These are phyloP conservation scores for Drosophila arizonae DNA, from an alignment of 1,140 invertebrate species.

Conservation along the genomic window DNA sequence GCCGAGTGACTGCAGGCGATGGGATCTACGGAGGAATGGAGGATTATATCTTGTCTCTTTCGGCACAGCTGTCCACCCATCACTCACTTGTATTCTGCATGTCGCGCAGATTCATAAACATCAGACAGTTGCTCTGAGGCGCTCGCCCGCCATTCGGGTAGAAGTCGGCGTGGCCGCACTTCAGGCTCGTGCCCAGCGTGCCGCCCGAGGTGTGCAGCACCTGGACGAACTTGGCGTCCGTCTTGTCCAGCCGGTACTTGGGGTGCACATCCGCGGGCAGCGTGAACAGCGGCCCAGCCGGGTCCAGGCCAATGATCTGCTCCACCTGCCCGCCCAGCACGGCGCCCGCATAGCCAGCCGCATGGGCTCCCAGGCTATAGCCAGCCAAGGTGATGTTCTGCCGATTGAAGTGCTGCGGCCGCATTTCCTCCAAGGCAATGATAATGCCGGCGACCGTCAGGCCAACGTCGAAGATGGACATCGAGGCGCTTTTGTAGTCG, in stretches of 20 bases:
- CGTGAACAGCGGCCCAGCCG: conserved; percentile 92
- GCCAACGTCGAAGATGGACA: conserved; percentile 85
- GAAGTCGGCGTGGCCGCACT: conserved; percentile 93
- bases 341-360: conserved; percentile 91
- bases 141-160: conserved; percentile 91
- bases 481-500: conserved; percentile 76
- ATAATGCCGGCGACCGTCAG: conserved; percentile 85
- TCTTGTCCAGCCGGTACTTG: conserved; percentile 87
- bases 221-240: conserved; percentile 94
- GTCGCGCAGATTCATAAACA: conserved; percentile 73
- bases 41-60: too few relatives aligned
- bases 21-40: conserved; percentile 62
- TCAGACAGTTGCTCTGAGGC: conserved; percentile 90
- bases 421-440: conserved; percentile 84
- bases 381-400: conserved; percentile 87
- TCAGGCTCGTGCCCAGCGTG: conserved; percentile 87
- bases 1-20: conserved; percentile 89
- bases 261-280: conserved; percentile 84
- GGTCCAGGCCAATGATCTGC: conserved; percentile 87
- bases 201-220: conserved; percentile 95
- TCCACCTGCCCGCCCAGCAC: conserved; percentile 83
- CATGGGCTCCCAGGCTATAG: conserved; percentile 94
- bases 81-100: conserved; percentile 72
- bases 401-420: conserved; percentile 78
- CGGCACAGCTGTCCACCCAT: too few relatives aligned